Base-by-base conservation (phyloP, 2,888 invertebrate species). In the Acholoe squamosa region DNA sequence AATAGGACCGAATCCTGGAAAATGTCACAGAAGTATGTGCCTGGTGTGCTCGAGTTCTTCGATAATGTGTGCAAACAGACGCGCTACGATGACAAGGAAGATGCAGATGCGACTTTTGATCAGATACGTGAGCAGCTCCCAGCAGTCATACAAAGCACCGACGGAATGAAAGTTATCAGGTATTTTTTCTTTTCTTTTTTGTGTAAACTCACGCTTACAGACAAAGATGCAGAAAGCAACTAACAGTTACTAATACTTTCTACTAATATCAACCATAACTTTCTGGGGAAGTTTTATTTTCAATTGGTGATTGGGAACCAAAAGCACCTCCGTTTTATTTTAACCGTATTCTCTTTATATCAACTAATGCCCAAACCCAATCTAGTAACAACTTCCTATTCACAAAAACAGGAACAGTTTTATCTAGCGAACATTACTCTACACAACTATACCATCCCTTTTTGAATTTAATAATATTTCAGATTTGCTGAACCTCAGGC, bases 131-230 rank as follows among this genome's bases (percentile, higher is more conserved):
- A n/a, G 16, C 51, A 77, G 25, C 34, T 91, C 3, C 61, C 89
- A 25, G 14, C 22, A 0, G 84, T 61, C 14, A 67, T 67, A 22
- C 31, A 54, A 16, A 84, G 54, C 34, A 33, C 86, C 7, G 91
- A 91, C 19, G 91, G 91, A 22, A 43, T 33, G 43, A 91, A 91
- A 67, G 61, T 91, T 12, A 84, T 84, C 28, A 84, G 84, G 84
- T 84, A 84, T 43, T 43, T n/a, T n/a, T n/a, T n/a, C n/a, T n/a
- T n/a, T n/a, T n/a, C n/a, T n/a, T n/a, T n/a, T n/a, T n/a, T n/a
- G n/a, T n/a, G n/a, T n/a, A n/a, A 43, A 67, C 67, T 88, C 22
- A 80, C 34, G 5, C n/a, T 7, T 80, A 10, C 33, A 67, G 3
- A 25, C 7, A 67, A n/a, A 10, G 25, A 25, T 28, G 7, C 3